Evolutionary conservation across 2,888 invertebrate genomes (phyloP).

Genomic region (Tillus elongatus): DNA sequence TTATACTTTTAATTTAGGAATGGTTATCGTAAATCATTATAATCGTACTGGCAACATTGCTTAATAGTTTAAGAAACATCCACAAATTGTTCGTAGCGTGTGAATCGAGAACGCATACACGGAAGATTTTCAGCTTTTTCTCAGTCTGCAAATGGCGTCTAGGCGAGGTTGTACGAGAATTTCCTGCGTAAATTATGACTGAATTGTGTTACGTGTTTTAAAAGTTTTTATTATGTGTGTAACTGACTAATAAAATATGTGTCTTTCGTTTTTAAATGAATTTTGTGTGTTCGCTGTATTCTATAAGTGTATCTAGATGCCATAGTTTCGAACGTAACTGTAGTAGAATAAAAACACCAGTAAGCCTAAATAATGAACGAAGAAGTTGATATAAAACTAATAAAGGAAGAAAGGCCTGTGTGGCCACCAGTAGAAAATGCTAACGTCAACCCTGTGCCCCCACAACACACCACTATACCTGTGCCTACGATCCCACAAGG

Average conservation of each 20-base stretch:
- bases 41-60: too few species aligned
- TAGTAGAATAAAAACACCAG: background rate
- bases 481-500: constrained; percentile 53
- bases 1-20: too few species aligned
- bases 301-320: background rate
- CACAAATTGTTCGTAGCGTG: too few species aligned
- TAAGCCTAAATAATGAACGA: constrained; percentile 38
- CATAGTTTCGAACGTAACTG: background rate
- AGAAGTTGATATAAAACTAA: constrained; percentile 35
- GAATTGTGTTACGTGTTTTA: constrained; percentile 31
- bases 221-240: constrained; percentile 12
- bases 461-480: constrained; percentile 41
- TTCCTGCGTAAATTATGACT: constrained; percentile 39
- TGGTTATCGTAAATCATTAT: too few species aligned
- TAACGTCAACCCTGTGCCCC: constrained; percentile 30
- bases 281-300: background rate
- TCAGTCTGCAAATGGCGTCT: constrained; percentile 45
- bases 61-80: too few species aligned
- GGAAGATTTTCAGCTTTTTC: constrained; percentile 33
- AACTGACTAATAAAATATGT: background rate
- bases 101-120: too few species aligned
- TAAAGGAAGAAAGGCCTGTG: constrained; percentile 31
- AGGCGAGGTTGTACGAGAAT: constrained; percentile 39
- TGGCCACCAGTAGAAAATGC: constrained; percentile 37
- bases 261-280: background rate